These are phyloP conservation scores for Monoplex corrugatus DNA, from an alignment of 2,888 invertebrate genomes.

Conservation along the genomic window DNA sequence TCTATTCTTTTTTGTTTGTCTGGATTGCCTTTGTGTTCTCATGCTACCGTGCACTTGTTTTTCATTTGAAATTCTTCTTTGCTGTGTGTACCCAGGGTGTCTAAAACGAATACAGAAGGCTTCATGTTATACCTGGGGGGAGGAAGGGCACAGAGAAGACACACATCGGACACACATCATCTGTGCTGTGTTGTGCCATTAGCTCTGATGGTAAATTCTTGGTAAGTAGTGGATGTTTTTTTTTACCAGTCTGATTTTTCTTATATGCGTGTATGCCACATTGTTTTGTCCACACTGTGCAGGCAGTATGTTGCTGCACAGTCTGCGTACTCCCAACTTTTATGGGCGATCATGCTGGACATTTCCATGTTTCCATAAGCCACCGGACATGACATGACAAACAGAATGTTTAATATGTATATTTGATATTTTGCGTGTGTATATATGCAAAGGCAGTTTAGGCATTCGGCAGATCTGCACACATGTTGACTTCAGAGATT, in stretches of 20 bases:
- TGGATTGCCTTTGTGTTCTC: neutral
- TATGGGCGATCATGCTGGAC: too few species aligned
- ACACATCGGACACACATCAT: constrained; percentile 79
- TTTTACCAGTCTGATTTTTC: too few species aligned
- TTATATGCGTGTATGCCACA: too few species aligned
- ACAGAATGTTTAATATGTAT: too few species aligned
- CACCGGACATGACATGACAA: too few species aligned
- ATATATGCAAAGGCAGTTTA: too few species aligned
- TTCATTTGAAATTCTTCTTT: neutral
- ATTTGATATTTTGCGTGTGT: too few species aligned
- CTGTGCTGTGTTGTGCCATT: constrained; percentile 87
- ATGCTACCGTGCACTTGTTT: neutral
- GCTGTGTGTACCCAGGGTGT: constrained; percentile 74
- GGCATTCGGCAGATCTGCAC: too few species aligned
- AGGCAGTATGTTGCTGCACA: neutral
- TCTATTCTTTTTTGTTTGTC: neutral
- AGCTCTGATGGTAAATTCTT: constrained; percentile 91
- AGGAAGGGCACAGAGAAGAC: constrained; percentile 76
- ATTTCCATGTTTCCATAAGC: too few species aligned
- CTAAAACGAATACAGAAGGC: constrained; percentile 74
- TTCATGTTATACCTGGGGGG: constrained; percentile 78
- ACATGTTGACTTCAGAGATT: too few species aligned
- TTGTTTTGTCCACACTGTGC: too few species aligned
- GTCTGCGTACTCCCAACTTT: neutral
- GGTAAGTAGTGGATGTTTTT: constrained; percentile 84